These are phyloP conservation scores for Murina feae DNA, from an alignment of 2,113 vertebrate genomes.

Conservation along the genomic window DNA sequence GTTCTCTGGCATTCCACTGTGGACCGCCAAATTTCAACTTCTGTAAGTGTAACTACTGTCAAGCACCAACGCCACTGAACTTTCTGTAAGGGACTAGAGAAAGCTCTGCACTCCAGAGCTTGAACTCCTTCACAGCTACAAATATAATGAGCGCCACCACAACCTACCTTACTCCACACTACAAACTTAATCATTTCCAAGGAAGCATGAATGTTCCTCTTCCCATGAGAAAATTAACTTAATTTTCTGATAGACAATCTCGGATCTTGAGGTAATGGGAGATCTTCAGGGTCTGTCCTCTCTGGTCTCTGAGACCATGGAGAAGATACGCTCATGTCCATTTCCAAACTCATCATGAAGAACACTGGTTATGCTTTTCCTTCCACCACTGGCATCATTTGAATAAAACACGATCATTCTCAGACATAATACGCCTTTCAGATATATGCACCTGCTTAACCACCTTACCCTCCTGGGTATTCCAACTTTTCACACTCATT, in stretches of 20 bases:
- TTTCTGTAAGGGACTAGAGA: neutral
- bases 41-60: neutral
- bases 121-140: neutral
- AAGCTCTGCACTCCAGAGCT: neutral
- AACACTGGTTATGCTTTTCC: neutral
- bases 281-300: neutral
- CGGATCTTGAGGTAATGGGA: neutral
- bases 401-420: neutral
- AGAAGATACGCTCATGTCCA: neutral
- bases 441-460: neutral
- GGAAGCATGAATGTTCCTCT: neutral
- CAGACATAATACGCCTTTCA: neutral
- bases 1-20: neutral
- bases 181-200: neutral
- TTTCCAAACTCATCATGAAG: neutral
- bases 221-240: neutral
- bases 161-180: neutral
- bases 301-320: neutral
- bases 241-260: neutral
- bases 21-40: neutral
- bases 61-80: neutral
- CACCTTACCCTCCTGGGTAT: neutral
- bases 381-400: neutral
- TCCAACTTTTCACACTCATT: neutral
- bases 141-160: neutral